Conservation (phyloP, 2,888 invertebrate species). For the Leuctra nigra region DNA sequence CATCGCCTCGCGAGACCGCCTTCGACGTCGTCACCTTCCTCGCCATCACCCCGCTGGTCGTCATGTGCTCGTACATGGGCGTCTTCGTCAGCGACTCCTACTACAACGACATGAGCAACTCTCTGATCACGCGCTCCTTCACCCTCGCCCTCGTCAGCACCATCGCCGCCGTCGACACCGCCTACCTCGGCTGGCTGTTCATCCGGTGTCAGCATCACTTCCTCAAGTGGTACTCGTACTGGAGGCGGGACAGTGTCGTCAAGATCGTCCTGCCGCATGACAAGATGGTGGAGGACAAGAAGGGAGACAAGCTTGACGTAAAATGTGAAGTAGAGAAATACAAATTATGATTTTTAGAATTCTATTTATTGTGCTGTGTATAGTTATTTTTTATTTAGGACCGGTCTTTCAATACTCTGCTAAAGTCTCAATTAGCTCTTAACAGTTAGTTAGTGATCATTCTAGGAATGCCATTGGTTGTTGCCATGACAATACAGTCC, state of each 20-base stretch:
- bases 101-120: not conserved
- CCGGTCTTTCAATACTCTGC: no score
- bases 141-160: constrained; percentile 43
- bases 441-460: no score
- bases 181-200: constrained; percentile 47
- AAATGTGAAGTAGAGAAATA: not conserved
- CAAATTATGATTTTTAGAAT: no score
- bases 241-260: constrained; percentile 47
- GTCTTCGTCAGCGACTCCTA: constrained; percentile 42
- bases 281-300: not conserved
- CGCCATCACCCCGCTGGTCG: constrained; percentile 50
- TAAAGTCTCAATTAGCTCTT: no score
- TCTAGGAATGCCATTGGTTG: no score
- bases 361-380: no score
- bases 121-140: constrained; percentile 44
- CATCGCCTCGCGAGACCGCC: constrained; percentile 36
- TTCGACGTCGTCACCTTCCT: constrained; percentile 50
- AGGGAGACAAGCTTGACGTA: not conserved
- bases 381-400: no score
- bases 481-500: no score
- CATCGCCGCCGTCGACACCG: constrained; percentile 45
- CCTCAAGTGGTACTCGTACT: constrained; percentile 48
- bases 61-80: constrained; percentile 46
- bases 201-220: constrained; percentile 45
- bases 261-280: constrained; percentile 37